Percentiles rank a stretch among this genome's conserved stretches.
Evolutionary conservation across 1,140 invertebrate species (phyloP).

Genomic region (Olivierus martensii): DNA sequence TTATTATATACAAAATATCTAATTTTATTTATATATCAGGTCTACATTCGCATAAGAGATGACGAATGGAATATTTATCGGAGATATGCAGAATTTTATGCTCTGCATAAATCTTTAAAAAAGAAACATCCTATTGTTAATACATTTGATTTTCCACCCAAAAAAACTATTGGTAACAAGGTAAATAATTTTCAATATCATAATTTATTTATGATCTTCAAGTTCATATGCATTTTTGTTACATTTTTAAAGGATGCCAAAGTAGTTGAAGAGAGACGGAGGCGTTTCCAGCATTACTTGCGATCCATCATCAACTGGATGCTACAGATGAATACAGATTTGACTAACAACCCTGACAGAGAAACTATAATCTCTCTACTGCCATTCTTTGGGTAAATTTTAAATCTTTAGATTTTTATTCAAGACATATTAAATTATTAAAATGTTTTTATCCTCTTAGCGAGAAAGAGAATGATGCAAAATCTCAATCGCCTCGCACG

Average conservation of each 20-base stretch:
- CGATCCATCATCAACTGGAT: slow-evolving; percentile 54
- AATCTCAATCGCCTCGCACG: too few species aligned
- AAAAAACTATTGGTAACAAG: slow-evolving; percentile 79
- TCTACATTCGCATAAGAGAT: slow-evolving; percentile 66
- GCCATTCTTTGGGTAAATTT: slow-evolving; percentile 63
- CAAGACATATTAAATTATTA: too few species aligned
- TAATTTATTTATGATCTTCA: too few species aligned
- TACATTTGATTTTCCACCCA: slow-evolving; percentile 83
- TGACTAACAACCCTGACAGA: slow-evolving; percentile 49
- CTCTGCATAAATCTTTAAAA: slow-evolving; percentile 61
- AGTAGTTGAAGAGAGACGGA: slow-evolving; percentile 61
- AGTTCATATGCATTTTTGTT: too few species aligned
- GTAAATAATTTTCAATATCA: slow-evolving; percentile 36
- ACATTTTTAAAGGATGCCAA: slow-evolving; percentile 46
- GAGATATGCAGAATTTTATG: slow-evolving; percentile 77
- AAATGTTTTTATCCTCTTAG: too few species aligned
- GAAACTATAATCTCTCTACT: slow-evolving; percentile 52
- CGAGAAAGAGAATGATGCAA: too few species aligned
- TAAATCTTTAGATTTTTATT: too few species aligned
- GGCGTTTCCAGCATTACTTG: slow-evolving; percentile 60
- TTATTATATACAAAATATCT: too few species aligned
- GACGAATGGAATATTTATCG: slow-evolving; percentile 90
- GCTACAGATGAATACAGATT: slow-evolving; percentile 48
- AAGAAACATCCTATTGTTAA: slow-evolving; percentile 58
- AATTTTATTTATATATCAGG: slow-evolving; percentile 35